Evolutionary conservation across 1,140 invertebrate species (phyloP).

Genomic region (Trichogramma pretiosum): DNA sequence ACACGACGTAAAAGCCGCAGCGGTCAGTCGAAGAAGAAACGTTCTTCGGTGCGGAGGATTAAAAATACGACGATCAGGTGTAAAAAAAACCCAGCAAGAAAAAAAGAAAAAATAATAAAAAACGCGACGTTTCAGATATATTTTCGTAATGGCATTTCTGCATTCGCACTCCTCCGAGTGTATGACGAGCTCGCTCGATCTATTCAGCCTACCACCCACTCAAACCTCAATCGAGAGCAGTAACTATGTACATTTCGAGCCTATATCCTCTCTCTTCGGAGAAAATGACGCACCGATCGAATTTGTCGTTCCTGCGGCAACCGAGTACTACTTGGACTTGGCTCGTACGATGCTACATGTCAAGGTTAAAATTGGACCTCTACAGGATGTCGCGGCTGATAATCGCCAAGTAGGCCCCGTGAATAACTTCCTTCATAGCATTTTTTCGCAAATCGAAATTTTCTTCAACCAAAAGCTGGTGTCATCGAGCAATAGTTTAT

Average conservation of each 20-base stretch:
- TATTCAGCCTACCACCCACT: no score
- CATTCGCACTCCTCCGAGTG: constrained; percentile 23
- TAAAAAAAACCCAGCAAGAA: neutral
- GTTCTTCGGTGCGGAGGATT: neutral
- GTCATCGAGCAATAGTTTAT: constrained; percentile 41
- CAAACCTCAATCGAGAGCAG: constrained; percentile 33
- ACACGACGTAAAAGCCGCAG: neutral
- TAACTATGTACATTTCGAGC: constrained; percentile 35
- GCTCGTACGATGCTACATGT: no score
- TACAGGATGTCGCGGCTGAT: constrained; percentile 6
- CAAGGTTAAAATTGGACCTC: no score
- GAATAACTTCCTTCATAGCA: constrained; percentile 37
- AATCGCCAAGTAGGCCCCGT: constrained; percentile 15
- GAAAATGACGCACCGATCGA: constrained; percentile 30
- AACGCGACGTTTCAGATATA: neutral
- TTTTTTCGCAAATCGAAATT: constrained; percentile 38
- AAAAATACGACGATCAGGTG: neutral
- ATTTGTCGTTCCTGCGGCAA: constrained; percentile 22
- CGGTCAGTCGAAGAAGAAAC: neutral
- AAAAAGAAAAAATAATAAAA: neutral
- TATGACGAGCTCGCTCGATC: constrained; percentile 36
- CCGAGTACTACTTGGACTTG: neutral
- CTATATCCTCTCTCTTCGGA: constrained; percentile 31
- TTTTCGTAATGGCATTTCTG: constrained; percentile 16
- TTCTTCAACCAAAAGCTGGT: no score